Percentiles rank a stretch among this genome's conserved stretches.
Conservation (phyloP, 2,113 vertebrate species). For the Periophthalmus modestus region DNA sequence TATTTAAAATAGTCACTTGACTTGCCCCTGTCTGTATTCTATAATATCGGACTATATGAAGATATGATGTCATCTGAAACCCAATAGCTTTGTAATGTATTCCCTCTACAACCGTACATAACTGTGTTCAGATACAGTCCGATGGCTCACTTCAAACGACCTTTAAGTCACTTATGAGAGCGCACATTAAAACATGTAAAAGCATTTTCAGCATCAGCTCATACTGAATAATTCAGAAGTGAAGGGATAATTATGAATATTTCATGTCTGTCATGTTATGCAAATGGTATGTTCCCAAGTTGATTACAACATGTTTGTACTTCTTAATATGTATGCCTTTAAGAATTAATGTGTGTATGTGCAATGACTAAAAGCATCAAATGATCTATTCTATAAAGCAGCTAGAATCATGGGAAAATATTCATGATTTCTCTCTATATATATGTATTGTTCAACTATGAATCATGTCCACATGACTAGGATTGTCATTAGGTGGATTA, state of each 20-base stretch:
- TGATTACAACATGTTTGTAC: slow-evolving; percentile 2
- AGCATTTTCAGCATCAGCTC: slow-evolving; percentile 2
- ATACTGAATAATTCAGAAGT: slow-evolving; percentile 19
- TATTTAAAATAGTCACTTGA: too few relatives aligned
- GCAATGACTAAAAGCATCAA: background rate
- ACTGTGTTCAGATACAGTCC: background rate
- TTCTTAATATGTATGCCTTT: background rate
- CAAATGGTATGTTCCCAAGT: slow-evolving; percentile 9
- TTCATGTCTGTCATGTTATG: slow-evolving; percentile 10
- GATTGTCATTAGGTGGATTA: too few relatives aligned
- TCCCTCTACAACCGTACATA: too few relatives aligned
- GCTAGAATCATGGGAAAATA: background rate
- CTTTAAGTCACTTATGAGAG: background rate
- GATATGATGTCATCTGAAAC: too few relatives aligned
- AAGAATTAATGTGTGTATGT: background rate
- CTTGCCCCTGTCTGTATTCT: too few relatives aligned
- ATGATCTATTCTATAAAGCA: background rate
- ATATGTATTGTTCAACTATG: too few relatives aligned
- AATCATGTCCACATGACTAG: too few relatives aligned
- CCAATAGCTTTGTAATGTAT: background rate
- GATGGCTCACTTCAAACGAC: background rate
- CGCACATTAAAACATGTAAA: background rate
- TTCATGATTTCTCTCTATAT: too few relatives aligned
- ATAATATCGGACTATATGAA: too few relatives aligned
- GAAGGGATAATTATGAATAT: slow-evolving; percentile 9